Percentiles rank a stretch among this genome's conserved stretches.
Evolutionary conservation across 2,888 invertebrate genomes (phyloP).

Genomic region (Melanchra persicariae): DNA sequence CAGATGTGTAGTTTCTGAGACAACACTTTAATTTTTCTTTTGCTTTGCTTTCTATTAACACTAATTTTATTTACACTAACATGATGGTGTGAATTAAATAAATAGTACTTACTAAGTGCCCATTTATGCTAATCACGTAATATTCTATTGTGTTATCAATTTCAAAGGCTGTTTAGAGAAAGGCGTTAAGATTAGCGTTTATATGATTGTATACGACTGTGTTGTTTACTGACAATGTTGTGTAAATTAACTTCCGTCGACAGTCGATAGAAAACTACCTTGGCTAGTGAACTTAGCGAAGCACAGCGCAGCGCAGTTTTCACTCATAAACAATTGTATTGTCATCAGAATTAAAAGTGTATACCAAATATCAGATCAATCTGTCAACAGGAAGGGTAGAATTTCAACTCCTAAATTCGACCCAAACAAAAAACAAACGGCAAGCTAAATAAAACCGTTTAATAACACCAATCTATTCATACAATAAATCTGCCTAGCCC

Average conservation of each 20-base stretch:
- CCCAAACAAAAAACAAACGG: too few species aligned
- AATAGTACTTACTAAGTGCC: not conserved
- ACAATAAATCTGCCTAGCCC: not conserved
- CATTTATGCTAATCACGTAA: not conserved
- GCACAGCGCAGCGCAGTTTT: not conserved
- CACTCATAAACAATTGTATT: too few species aligned
- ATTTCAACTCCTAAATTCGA: too few species aligned
- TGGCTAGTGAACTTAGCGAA: not conserved
- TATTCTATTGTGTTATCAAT: conserved; percentile 1
- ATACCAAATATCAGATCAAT: too few species aligned
- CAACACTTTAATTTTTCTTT: not conserved
- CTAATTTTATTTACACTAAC: not conserved
- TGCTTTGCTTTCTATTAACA: not conserved
- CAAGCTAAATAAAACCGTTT: too few species aligned
- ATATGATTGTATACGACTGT: not conserved
- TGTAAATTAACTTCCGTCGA: conserved; percentile 14
- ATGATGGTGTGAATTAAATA: conserved; percentile 15
- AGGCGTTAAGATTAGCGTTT: conserved; percentile 32
- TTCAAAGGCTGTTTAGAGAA: conserved; percentile 24
- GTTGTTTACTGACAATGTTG: not conserved
- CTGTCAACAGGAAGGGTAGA: too few species aligned
- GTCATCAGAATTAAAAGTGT: too few species aligned
- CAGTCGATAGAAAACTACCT: too few species aligned
- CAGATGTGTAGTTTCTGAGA: not conserved
- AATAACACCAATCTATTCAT: not conserved